Percentiles rank a stretch among this genome's conserved stretches.
Conservation (phyloP, 2,888 invertebrate species). For the Melanotus villosus region DNA sequence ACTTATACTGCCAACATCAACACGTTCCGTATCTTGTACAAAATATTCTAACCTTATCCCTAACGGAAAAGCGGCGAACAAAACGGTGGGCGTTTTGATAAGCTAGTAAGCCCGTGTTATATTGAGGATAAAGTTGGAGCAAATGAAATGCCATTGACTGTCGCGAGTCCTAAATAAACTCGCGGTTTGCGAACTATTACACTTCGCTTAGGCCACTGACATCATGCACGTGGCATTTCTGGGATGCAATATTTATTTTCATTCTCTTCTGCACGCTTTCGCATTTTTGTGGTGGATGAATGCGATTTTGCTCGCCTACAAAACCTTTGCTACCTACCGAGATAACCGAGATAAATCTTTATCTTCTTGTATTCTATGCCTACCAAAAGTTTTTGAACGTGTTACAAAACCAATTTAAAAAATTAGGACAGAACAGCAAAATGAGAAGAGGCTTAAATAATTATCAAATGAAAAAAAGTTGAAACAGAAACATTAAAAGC, state of each 20-base stretch:
- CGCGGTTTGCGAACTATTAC: constrained; percentile 34
- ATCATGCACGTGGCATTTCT: constrained; percentile 35
- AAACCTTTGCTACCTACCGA: too few relatives aligned
- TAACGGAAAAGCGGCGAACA: constrained; percentile 10
- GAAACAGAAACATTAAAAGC: too few relatives aligned
- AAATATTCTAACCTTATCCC: constrained; percentile 3
- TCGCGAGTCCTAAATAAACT: constrained; percentile 37
- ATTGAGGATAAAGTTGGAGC: constrained; percentile 27
- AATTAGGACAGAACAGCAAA: too few relatives aligned
- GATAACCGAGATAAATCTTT: too few relatives aligned
- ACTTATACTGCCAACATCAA: too few relatives aligned
- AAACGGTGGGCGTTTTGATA: constrained; percentile 26
- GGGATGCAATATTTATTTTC: constrained; percentile 3
- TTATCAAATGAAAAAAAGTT: too few relatives aligned
- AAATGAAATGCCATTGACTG: constrained; percentile 41
- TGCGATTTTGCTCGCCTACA: too few relatives aligned
- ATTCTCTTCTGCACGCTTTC: not conserved
- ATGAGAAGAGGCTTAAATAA: too few relatives aligned
- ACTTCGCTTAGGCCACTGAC: constrained; percentile 31
- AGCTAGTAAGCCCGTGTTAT: constrained; percentile 35
- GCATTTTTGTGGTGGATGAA: too few relatives aligned
- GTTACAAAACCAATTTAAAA: too few relatives aligned
- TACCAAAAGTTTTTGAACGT: too few relatives aligned
- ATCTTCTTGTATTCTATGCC: too few relatives aligned
- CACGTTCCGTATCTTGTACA: not conserved